Percentiles rank a stretch among this genome's conserved stretches.
phyloP scores from a whole-genome alignment of 2,113 vertebrate genomes.

The Acanthochromis polyacanthus region DNA sequence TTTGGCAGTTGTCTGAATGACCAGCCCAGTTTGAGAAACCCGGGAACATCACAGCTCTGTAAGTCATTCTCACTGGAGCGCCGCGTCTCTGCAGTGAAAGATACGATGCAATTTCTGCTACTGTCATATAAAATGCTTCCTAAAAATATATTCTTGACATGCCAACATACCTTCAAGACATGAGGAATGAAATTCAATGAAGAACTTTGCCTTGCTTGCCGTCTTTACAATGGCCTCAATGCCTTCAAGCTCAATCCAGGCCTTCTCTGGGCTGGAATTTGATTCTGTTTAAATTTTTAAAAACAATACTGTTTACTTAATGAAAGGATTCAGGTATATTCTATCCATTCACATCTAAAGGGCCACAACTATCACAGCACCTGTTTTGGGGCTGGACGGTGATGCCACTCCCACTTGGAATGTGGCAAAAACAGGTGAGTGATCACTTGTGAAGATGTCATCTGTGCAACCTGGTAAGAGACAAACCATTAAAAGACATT shows the following conservation, averaged over 20 bases:
- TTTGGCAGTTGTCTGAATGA: slow-evolving; percentile 88
- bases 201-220: slow-evolving; percentile 89
- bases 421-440: slow-evolving; percentile 92
- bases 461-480: slow-evolving; percentile 87
- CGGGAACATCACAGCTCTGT: slow-evolving; percentile 87
- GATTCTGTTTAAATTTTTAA: slow-evolving; percentile 67
- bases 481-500: slow-evolving; percentile 11
- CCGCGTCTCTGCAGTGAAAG: slow-evolving; percentile 82
- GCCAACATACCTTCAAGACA: slow-evolving; percentile 86
- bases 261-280: slow-evolving; percentile 72
- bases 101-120: background rate
- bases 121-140: background rate
- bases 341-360: background rate
- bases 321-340: slow-evolving; percentile 2
- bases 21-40: slow-evolving; percentile 91
- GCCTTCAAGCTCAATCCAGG: slow-evolving; percentile 88
- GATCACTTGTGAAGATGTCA: slow-evolving; percentile 91
- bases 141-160: background rate
- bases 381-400: slow-evolving; percentile 84
- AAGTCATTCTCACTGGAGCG: slow-evolving; percentile 88
- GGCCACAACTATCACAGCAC: slow-evolving; percentile 72
- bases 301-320: background rate
- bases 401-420: slow-evolving; percentile 89
- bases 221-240: slow-evolving; percentile 91
- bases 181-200: slow-evolving; percentile 89